Conservation (phyloP, 2,113 vertebrate genomes). For the Mustela lutreola region DNA sequence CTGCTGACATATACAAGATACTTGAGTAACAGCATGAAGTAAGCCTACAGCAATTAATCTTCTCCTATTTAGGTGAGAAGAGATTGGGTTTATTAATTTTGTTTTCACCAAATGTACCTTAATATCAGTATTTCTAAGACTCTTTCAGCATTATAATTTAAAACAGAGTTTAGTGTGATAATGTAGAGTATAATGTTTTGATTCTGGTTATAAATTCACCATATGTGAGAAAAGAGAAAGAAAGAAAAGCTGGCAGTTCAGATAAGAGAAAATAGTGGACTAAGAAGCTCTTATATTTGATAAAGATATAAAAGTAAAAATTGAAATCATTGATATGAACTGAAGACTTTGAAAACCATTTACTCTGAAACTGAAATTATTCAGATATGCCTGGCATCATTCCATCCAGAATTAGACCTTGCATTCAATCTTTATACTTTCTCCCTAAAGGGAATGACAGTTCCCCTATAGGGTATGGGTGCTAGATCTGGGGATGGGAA, state of each 20-base stretch:
- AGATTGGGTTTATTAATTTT: background rate
- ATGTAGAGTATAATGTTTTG: background rate
- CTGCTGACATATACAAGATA: background rate
- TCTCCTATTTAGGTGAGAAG: background rate
- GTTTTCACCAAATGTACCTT: conserved; percentile 5
- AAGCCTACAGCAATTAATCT: background rate
- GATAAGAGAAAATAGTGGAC: conserved; percentile 32
- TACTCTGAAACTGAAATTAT: background rate
- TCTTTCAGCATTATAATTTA: background rate
- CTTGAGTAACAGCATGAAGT: background rate
- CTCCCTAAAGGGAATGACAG: background rate
- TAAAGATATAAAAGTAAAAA: conserved; percentile 36
- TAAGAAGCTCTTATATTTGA: conserved; percentile 33
- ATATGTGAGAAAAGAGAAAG: background rate
- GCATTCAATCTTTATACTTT: background rate
- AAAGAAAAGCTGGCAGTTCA: background rate
- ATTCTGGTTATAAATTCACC: background rate
- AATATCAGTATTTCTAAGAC: background rate
- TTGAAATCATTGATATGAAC: background rate
- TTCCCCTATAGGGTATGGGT: background rate
- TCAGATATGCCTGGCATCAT: background rate
- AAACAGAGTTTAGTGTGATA: background rate
- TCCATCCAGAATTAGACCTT: background rate
- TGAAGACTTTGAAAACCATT: background rate
- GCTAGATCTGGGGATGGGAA: background rate